Conservation (phyloP, 2,113 vertebrate genomes). For the Nematolebias whitei region DNA sequence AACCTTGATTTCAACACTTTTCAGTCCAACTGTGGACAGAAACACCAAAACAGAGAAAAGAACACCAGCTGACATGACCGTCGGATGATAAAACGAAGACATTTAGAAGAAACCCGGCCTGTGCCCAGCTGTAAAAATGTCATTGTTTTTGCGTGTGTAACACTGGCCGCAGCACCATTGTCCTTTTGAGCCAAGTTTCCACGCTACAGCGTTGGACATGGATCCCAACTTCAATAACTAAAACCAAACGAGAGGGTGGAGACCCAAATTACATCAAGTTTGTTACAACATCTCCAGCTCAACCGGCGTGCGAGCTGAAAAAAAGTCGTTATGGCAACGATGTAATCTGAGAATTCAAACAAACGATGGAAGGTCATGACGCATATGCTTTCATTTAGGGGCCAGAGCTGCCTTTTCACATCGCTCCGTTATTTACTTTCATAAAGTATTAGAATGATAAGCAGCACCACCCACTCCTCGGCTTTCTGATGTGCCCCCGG, state of each 20-base stretch:
- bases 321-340: slow-evolving; percentile 75
- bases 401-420: slow-evolving; percentile 68
- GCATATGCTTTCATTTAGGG: slow-evolving; percentile 81
- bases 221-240: slow-evolving; percentile 79
- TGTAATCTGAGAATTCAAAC: slow-evolving; percentile 82
- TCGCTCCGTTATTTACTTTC: slow-evolving; percentile 81
- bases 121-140: slow-evolving; percentile 74
- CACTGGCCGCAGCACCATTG: slow-evolving; percentile 38
- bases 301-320: slow-evolving; percentile 68
- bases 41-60: slow-evolving; percentile 35
- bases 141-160: slow-evolving; percentile 61
- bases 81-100: slow-evolving; percentile 32
- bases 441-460: slow-evolving; percentile 80
- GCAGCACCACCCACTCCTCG: slow-evolving; percentile 75
- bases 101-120: slow-evolving; percentile 33
- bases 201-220: slow-evolving; percentile 68
- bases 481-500: slow-evolving; percentile 47
- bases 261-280: slow-evolving; percentile 81
- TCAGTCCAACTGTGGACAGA: slow-evolving; percentile 23
- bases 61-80: slow-evolving; percentile 31
- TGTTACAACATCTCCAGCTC: slow-evolving; percentile 81
- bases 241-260: slow-evolving; percentile 78
- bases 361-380: slow-evolving; percentile 78
- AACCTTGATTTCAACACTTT: slow-evolving; percentile 41
- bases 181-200: slow-evolving; percentile 71